Evolutionary conservation across 1,140 invertebrate genomes (phyloP).

Genomic region (Diploscapter pachys): DNA sequence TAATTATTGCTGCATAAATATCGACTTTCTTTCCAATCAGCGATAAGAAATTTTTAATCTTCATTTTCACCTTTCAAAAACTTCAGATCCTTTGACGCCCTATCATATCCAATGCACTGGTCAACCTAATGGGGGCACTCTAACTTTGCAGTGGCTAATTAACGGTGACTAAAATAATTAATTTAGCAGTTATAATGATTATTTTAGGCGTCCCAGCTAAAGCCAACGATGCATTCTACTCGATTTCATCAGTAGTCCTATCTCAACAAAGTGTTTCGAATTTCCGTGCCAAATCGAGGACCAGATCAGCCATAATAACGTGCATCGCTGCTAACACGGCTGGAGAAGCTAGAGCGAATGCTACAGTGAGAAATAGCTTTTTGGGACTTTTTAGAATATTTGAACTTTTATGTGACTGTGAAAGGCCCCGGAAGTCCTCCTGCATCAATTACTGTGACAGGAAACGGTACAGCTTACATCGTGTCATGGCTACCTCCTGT

Average conservation of each 20-base stretch:
- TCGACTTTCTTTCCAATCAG: too few species aligned
- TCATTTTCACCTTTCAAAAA: too few species aligned
- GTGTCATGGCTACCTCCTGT: slow-evolving; percentile 19
- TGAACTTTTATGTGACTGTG: background rate
- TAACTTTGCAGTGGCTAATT: slow-evolving; percentile 1
- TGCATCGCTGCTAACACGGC: slow-evolving; percentile 13
- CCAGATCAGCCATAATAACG: slow-evolving; percentile 16
- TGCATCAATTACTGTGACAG: slow-evolving; percentile 14
- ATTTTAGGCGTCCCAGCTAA: slow-evolving; percentile 8
- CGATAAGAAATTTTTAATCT: too few species aligned
- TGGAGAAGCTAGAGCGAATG: slow-evolving; percentile 9
- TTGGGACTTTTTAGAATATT: background rate
- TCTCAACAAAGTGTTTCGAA: slow-evolving; percentile 8
- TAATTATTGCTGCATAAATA: too few species aligned
- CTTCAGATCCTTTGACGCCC: too few species aligned
- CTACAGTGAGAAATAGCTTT: slow-evolving; percentile 2
- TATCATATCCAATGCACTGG: too few species aligned
- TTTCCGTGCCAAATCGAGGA: slow-evolving; percentile 17
- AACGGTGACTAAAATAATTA: background rate
- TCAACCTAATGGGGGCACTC: too few species aligned
- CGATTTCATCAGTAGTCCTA: slow-evolving; percentile 12
- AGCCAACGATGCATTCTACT: slow-evolving; percentile 10
- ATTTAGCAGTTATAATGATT: too few species aligned
- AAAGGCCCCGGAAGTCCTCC: slow-evolving; percentile 22
- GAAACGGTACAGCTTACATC: slow-evolving; percentile 1